Conservation (phyloP, 2,113 vertebrate species). For the Pleuronectes platessa region DNA sequence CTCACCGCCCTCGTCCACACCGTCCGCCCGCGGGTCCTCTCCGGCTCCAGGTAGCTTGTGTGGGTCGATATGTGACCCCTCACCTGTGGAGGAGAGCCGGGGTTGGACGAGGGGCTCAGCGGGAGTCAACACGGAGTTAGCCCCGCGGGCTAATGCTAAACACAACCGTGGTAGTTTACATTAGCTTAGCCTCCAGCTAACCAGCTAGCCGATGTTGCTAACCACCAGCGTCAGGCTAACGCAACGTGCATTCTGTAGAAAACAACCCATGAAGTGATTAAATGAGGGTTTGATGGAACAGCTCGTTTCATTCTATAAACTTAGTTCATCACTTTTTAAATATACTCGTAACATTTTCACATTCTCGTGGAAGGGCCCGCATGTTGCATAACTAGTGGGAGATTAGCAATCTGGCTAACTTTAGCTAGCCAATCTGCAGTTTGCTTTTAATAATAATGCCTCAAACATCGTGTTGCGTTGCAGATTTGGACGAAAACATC, state of each 20-base stretch:
- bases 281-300: too few relatives aligned
- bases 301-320: too few relatives aligned
- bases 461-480: not conserved
- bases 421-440: not conserved
- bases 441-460: not conserved
- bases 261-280: not conserved
- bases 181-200: conserved; percentile 35
- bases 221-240: conserved; percentile 21
- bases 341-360: too few relatives aligned
- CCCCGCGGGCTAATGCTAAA: conserved; percentile 54
- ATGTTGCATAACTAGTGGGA: conserved; percentile 55
- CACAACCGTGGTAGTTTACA: not conserved
- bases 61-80: conserved; percentile 8
- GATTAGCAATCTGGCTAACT: conserved; percentile 39
- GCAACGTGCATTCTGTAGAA: not conserved
- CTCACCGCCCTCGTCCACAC: not conserved
- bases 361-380: conserved; percentile 47
- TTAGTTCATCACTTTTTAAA: too few relatives aligned
- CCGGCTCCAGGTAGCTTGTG: not conserved
- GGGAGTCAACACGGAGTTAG: not conserved
- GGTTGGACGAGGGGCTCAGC: not conserved
- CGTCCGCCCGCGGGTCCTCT: not conserved
- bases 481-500: not conserved
- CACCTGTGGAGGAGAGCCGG: not conserved
- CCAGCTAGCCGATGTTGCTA: conserved; percentile 29